These are phyloP conservation scores for Geococcyx californianus DNA, from an alignment of 2,113 vertebrate genomes.

Conservation along the genomic window DNA sequence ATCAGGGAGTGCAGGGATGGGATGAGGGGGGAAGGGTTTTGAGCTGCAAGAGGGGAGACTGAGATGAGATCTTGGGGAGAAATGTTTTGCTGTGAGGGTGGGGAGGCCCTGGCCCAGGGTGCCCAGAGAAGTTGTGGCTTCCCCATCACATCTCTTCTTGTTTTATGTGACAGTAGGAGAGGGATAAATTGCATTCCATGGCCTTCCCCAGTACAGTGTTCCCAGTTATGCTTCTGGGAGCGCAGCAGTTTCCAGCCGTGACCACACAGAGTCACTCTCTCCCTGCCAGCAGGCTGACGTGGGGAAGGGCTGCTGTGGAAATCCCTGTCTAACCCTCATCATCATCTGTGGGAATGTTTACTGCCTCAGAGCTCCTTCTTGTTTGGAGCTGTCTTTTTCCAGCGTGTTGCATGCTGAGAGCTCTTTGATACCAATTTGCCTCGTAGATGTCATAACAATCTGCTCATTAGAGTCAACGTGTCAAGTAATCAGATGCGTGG, in stretches of 20 bases:
- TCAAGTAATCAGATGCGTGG: background rate
- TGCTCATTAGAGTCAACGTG: background rate
- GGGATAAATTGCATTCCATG: fast-evolving
- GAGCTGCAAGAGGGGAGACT: too few species aligned
- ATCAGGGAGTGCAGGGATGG: too few species aligned
- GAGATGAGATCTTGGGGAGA: too few species aligned
- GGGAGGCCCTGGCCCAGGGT: too few species aligned
- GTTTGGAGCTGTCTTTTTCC: background rate
- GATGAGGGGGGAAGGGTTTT: too few species aligned
- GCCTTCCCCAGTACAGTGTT: fast-evolving
- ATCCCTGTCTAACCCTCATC: background rate
- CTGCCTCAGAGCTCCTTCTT: background rate
- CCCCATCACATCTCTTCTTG: background rate
- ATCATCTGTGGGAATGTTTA: background rate
- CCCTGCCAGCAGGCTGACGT: background rate
- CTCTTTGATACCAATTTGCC: background rate
- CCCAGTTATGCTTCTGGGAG: background rate
- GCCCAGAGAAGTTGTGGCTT: too few species aligned
- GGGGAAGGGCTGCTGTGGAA: background rate
- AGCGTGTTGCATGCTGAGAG: background rate
- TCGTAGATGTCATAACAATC: background rate
- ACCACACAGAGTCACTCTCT: conserved; percentile 47
- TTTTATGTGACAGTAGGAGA: background rate
- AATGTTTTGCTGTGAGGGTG: too few species aligned
- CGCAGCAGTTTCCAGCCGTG: background rate